Evolutionary conservation across 2,113 vertebrate species (phyloP).

Genomic region (Propithecus coquereli): DNA sequence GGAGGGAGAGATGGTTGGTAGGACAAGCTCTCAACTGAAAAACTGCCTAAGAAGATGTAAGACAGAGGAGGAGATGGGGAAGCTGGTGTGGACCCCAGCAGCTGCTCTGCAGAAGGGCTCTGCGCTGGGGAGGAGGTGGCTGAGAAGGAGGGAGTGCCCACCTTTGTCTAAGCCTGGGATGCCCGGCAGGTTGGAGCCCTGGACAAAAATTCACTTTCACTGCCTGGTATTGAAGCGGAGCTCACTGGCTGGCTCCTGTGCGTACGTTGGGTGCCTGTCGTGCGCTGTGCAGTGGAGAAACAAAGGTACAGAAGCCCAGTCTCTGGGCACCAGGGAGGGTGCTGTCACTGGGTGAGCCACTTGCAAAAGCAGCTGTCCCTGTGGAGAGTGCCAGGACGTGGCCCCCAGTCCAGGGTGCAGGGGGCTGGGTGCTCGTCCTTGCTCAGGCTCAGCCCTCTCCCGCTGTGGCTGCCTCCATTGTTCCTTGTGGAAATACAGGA

Average conservation of each 20-base stretch:
- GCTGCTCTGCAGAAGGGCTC: background rate
- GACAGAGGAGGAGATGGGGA: background rate
- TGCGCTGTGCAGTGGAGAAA: background rate
- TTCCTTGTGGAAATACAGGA: background rate
- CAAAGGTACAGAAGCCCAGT: background rate
- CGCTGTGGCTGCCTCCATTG: background rate
- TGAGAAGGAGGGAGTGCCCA: background rate
- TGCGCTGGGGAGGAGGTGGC: background rate
- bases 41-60: background rate
- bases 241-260: background rate
- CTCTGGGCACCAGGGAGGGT: background rate
- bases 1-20: background rate
- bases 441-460: background rate
- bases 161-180: background rate
- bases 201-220: background rate
- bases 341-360: accelerated
- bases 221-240: background rate
- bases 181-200: background rate
- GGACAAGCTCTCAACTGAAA: background rate
- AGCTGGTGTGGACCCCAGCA: no score
- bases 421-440: background rate
- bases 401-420: no score
- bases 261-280: background rate
- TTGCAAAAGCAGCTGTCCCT: background rate
- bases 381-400: background rate